These are phyloP conservation scores for Hydropotes inermis DNA, from an alignment of 2,113 vertebrate genomes.

Conservation along the genomic window DNA sequence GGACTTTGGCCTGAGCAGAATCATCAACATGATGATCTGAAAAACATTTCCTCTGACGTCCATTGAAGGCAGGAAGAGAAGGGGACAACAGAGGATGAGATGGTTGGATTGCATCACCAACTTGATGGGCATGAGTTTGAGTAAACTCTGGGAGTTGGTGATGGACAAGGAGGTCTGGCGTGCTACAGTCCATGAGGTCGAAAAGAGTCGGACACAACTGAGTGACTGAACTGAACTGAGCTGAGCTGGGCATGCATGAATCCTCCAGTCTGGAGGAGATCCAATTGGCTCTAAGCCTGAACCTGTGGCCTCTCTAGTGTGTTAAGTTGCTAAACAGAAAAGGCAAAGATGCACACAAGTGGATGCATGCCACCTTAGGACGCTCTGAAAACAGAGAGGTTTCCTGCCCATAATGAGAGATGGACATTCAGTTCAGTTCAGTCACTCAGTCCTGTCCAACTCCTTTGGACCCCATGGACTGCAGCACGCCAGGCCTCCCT, in stretches of 20 bases:
- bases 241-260: neutral
- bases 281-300: neutral
- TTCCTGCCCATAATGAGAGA: neutral
- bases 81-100: neutral
- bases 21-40: accelerated
- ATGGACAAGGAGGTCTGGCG: neutral
- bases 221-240: neutral
- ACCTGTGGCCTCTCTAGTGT: neutral
- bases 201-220: neutral
- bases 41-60: neutral
- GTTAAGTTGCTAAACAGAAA: neutral
- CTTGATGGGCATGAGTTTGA: neutral
- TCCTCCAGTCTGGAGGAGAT: neutral
- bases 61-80: neutral
- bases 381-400: neutral
- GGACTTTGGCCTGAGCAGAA: neutral
- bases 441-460: neutral
- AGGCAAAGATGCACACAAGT: neutral
- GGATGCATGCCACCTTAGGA: neutral
- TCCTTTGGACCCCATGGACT: neutral
- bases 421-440: neutral
- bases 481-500: neutral
- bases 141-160: neutral
- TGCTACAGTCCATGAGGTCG: neutral
- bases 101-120: neutral